These are phyloP conservation scores for Acanthaster planci DNA, from an alignment of 35 echinoderm and acorn worm species.

Conservation along the genomic window DNA sequence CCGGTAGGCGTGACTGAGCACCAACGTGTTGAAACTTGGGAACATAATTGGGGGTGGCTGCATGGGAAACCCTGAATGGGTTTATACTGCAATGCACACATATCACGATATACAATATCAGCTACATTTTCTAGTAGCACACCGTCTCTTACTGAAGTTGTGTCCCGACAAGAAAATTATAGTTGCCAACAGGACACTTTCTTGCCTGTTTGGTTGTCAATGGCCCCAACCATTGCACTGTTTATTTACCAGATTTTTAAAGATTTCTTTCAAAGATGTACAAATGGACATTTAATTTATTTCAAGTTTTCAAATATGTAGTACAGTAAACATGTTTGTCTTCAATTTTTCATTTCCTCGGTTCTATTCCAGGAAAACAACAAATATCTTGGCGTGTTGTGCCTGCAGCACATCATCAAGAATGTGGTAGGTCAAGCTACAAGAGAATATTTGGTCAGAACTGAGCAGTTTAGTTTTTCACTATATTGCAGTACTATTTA, in stretches of 20 bases:
- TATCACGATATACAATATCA: too few species aligned
- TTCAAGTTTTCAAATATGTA: background rate
- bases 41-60: too few species aligned
- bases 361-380: slow-evolving; percentile 55
- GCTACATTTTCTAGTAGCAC: too few species aligned
- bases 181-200: background rate
- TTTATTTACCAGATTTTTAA: background rate
- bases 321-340: background rate
- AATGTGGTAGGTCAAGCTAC: slow-evolving; percentile 70
- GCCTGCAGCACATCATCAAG: slow-evolving; percentile 75
- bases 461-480: too few species aligned
- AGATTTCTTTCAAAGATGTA: background rate
- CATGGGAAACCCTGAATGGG: too few species aligned
- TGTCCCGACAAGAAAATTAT: too few species aligned
- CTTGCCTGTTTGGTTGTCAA: background rate
- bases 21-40: too few species aligned
- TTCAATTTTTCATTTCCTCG: slow-evolving; percentile 2
- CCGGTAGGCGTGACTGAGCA: too few species aligned
- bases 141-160: too few species aligned
- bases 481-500: too few species aligned
- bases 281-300: background rate
- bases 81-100: too few species aligned
- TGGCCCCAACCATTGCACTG: background rate
- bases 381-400: slow-evolving; percentile 79
- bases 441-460: background rate